A percentile compares a stretch with the other conserved stretches of the same genome.
These are phyloP conservation scores for Baccha elongata DNA, from an alignment of 2,888 invertebrate genomes.

Conservation along the genomic window DNA sequence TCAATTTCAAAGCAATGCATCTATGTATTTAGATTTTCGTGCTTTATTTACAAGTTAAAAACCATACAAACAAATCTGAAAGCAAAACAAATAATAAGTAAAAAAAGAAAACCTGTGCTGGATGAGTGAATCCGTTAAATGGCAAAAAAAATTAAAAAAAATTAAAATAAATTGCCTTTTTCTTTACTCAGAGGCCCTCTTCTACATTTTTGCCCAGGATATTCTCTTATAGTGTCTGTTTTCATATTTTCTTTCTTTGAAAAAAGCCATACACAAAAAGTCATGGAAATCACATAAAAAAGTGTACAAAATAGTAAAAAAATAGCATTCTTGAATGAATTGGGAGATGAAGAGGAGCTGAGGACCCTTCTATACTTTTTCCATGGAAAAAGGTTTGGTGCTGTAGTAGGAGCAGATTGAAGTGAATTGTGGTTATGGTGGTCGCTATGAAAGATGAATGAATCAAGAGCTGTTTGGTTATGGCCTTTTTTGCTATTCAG, in stretches of 20 bases:
- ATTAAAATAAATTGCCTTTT: constrained; percentile 45
- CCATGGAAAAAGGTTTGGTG: constrained; percentile 22
- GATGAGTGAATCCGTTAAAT: constrained; percentile 57
- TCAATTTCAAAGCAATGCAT: constrained; percentile 40
- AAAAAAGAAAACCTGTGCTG: constrained; percentile 23
- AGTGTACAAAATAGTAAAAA: background rate
- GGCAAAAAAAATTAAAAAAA: constrained; percentile 22
- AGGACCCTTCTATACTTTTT: constrained; percentile 40
- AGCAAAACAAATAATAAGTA: constrained; percentile 6
- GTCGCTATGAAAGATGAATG: constrained; percentile 48
- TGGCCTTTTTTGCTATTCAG: constrained; percentile 34
- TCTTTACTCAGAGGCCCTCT: constrained; percentile 4
- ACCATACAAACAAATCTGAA: constrained; percentile 31
- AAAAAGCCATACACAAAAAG: background rate
- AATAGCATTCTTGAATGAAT: constrained; percentile 61
- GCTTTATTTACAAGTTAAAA: constrained; percentile 59
- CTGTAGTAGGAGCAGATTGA: constrained; percentile 23
- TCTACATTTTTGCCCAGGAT: constrained; percentile 21
- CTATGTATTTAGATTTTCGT: constrained; percentile 34
- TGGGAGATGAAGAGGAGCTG: constrained; percentile 32
- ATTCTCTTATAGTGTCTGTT: constrained; percentile 42
- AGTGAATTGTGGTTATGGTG: constrained; percentile 32
- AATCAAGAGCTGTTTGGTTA: constrained; percentile 42
- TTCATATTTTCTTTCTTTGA: constrained; percentile 49
- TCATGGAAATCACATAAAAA: constrained; percentile 8